Percentiles rank a stretch among this genome's conserved stretches.
phyloP scores from a whole-genome alignment of 2,113 vertebrate species.

The Thymallus thymallus region DNA sequence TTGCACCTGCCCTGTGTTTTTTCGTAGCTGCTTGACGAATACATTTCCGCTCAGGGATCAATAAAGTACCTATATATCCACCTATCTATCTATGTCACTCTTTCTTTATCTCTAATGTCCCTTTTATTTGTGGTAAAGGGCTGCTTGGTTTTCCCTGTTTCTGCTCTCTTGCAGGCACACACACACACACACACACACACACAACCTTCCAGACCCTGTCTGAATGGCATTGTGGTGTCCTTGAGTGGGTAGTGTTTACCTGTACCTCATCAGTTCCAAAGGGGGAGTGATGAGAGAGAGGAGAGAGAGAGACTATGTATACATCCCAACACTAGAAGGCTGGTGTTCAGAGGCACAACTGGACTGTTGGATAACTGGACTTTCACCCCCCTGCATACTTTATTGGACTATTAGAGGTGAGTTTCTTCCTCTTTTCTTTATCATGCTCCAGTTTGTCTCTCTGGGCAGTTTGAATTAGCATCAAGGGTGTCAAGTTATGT shows the following conservation, averaged over 20 bases:
- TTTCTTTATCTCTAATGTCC: no score
- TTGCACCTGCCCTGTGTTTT: no score
- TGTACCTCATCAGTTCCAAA: slow-evolving; percentile 69
- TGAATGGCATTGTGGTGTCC: slow-evolving; percentile 33
- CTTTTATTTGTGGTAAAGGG: slow-evolving; percentile 49
- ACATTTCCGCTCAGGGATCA: no score
- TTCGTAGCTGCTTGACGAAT: no score
- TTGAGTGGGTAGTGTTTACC: slow-evolving; percentile 67
- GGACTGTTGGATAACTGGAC: slow-evolving; percentile 63
- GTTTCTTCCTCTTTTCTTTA: slow-evolving; percentile 35
- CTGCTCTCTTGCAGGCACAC: neutral
- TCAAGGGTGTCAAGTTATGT: neutral
- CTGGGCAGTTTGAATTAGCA: slow-evolving; percentile 8
- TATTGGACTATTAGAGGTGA: slow-evolving; percentile 57
- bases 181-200: neutral
- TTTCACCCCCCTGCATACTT: slow-evolving; percentile 55
- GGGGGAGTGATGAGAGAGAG: slow-evolving; percentile 70
- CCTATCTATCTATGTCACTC: no score
- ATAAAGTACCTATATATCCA: no score
- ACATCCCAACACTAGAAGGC: slow-evolving; percentile 62
- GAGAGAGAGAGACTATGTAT: slow-evolving; percentile 61
- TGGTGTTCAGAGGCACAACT: slow-evolving; percentile 71
- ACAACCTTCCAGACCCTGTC: neutral
- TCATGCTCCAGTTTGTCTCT: no score
- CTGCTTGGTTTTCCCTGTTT: slow-evolving; percentile 19